phyloP scores from a whole-genome alignment of 2,888 invertebrate species.

The Peribatodes rhomboidaria region DNA sequence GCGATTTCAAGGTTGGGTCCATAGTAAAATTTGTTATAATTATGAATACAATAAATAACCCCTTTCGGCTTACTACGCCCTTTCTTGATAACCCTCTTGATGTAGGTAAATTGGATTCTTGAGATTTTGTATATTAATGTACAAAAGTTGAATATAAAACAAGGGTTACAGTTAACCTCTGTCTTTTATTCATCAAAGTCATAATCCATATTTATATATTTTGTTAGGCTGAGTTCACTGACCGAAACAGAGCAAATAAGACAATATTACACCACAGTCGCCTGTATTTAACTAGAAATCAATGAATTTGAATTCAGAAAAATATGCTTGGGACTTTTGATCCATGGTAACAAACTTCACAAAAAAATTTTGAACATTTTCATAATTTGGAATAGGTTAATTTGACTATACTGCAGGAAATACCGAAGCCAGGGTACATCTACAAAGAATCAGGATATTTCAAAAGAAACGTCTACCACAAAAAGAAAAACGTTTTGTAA shows the following conservation, averaged over 20 bases:
- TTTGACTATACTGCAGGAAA: conserved; percentile 15
- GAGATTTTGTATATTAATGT: too few relatives aligned
- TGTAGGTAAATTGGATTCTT: too few relatives aligned
- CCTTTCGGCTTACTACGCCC: too few relatives aligned
- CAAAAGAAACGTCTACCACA: conserved; percentile 12
- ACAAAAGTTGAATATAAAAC: background rate
- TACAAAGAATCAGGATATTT: conserved; percentile 40
- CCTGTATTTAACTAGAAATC: background rate
- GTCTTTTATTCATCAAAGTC: too few relatives aligned
- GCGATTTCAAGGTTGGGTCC: too few relatives aligned
- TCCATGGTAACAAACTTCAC: conserved; percentile 35
- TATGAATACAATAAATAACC: too few relatives aligned
- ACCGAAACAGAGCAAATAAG: background rate
- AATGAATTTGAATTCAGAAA: background rate
- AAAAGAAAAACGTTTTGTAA: conserved; percentile 8
- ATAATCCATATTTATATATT: background rate
- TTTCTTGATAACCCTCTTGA: too few relatives aligned
- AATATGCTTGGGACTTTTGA: background rate
- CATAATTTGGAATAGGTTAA: background rate
- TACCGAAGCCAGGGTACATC: conserved; percentile 38
- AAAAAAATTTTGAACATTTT: conserved; percentile 27
- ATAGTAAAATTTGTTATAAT: too few relatives aligned
- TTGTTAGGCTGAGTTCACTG: background rate
- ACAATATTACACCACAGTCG: too few relatives aligned
- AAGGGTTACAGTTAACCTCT: background rate